phyloP scores from a whole-genome alignment of 53 echinoderm and acorn worm genomes.

The Hippasteria phrygiana region DNA sequence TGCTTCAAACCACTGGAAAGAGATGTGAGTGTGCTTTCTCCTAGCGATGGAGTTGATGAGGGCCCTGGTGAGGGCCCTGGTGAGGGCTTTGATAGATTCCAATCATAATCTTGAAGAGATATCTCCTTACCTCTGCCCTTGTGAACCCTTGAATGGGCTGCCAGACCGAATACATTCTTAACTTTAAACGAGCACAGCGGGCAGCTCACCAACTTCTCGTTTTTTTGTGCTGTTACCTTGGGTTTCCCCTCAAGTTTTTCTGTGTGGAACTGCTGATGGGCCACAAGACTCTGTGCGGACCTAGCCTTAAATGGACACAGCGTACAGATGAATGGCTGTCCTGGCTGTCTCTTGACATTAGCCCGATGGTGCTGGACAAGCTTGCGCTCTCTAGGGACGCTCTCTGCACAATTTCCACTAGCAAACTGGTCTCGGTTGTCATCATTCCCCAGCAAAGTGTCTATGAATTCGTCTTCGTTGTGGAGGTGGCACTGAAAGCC shows the following conservation, averaged over 20 bases:
- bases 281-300: neutral
- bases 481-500: constrained; percentile 64
- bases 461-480: neutral
- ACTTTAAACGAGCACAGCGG: constrained; percentile 38
- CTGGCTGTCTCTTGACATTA: neutral
- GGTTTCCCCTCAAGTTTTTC: neutral
- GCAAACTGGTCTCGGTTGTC: neutral
- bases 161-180: constrained; percentile 44
- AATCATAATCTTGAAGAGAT: no score
- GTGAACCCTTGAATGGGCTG: constrained; percentile 62
- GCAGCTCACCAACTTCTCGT: constrained; percentile 6
- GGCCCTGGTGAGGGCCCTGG: neutral
- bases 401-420: neutral
- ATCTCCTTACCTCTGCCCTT: constrained; percentile 10
- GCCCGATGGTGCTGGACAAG: neutral
- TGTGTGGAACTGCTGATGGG: constrained; percentile 18
- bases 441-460: neutral
- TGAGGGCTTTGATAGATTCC: neutral
- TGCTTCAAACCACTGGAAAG: neutral
- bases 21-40: neutral
- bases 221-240: neutral
- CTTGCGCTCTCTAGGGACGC: neutral
- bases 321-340: neutral
- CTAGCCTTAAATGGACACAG: constrained; percentile 27
- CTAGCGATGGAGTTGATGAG: neutral